Evolutionary conservation across 2,888 invertebrate genomes (phyloP), one percentile per base, ranked within the genome.

Genomic region (Halictus quadricinctus): DNA sequence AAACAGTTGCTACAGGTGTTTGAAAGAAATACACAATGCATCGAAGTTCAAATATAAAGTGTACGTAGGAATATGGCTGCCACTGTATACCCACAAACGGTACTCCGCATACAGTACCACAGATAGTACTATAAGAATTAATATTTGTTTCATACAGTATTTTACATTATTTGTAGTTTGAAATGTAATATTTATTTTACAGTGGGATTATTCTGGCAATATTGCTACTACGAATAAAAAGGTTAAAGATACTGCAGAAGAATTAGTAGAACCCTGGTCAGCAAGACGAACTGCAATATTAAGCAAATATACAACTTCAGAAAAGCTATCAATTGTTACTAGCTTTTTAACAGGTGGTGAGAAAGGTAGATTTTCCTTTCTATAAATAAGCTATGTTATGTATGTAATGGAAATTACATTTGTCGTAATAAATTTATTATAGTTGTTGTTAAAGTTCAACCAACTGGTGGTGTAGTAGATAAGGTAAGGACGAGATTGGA

Each of bases 401-500:
- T 18, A 13, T 50, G 10, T 2, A 36, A 43, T 25, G 5, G 5
- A 64, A 66, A 72, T 54, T 66, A 79, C 66, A 13, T 12, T 64
- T 1, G 76, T 48, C 2, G 1, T 25, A 18, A 48, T 69, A 36
- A 13, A 36, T 82, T 87, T 90, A 88, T 91, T 88, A 93, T 95
- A 97, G 97, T 97, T 89, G 95, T 96, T 93, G 97, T 98, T 84
- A 98, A 97, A 95, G 96, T 97, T 78, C 97, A 98, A 94, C 97
- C 97, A 73, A 93, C 88, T 64, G 92, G 92, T 18, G 96, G 97
- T 88, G 96, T 97, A 25, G 97, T 97, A 90, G 98, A 98, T 93
- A 98, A 98, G 95, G 98, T 98, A 0, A 97, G 97, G 94, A 97
- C 97, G 92, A 96, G 99, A 74, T 95, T 99, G 76, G 99, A 99